Base-by-base conservation (phyloP, 2,888 invertebrate genomes). In the Drosophila neotestacea region DNA sequence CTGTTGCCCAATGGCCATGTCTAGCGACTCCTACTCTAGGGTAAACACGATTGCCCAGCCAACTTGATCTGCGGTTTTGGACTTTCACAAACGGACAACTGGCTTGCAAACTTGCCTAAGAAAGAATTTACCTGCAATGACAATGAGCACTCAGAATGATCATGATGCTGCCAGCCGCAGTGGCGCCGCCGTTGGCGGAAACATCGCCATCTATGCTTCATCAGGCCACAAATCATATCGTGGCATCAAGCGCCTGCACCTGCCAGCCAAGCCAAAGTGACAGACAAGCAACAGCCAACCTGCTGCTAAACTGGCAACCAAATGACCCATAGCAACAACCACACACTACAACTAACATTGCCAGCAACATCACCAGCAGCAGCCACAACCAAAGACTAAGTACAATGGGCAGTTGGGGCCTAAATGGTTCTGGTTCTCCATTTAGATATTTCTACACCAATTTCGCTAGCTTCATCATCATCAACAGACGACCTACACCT, bases 171-270 rank as follows among this genome's bases (percentile, higher is more conserved):
- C 27, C 52, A 32, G 36, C 1, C 1, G 16, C 16, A 22, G 5
- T 56, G 59, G 1, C 22, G 68, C 44, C 41, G 52, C 10, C 54
- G 50, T n/a, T 48, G 34, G 6, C 32, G 10, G 44, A 50, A 68
- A 56, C 63, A 65, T 70, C 67, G 77, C 75, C 74, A 85, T 87
- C 77, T 81, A 82, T 85, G 90, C 89, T 87, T 90, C 87, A 88
- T 88, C 90, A 90, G 74, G 89, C 80, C 74, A 77, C 72, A 85
- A 82, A 89, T 85, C 79, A 82, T 80, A 80, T 85, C 69, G 81
- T 73, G 69, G 83, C 73, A 65, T 76, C 73, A 73, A n/a, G n/a
- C n/a, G n/a, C n/a, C n/a, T n/a, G n/a, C n/a, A n/a, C n/a, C n/a
- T n/a, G n/a, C n/a, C n/a, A n/a, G 69, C 62, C 58, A 47, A 74